Base-by-base conservation (phyloP, 1,140 invertebrate species). In the Drosophila subobscura region DNA sequence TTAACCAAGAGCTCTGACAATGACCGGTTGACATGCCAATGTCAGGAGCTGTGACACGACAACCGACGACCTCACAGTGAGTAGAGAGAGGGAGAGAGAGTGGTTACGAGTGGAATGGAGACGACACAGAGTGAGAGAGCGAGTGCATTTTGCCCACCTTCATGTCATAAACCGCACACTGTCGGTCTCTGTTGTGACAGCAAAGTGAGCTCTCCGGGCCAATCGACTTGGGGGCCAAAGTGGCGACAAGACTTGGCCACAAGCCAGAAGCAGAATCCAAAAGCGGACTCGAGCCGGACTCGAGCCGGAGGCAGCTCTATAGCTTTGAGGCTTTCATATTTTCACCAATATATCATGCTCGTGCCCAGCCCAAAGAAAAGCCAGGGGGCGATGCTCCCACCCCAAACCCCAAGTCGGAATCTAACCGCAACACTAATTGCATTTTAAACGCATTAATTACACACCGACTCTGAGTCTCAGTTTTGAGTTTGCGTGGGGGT, bases 371-470 rank as follows among this genome's bases (percentile, higher is more conserved):
- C 29, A 29, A 59, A n/a, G 46, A 14, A 8, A 45, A 45, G 22
- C n/a, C 25, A n/a, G 33, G 10, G 8, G 29, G 8, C 20, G 37
- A 52, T 33, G 50, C 29, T 8, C n/a, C 5, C 7, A 37, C 10
- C 45, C 10, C 3, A n/a, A 45, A 16, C 51, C 53, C n/a, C 20
- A 16, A 22, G 5, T 40, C 1, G 29, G 20, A 55, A 14, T 25
- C 7, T 5, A 53, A 47, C 44, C 56, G 14, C 16, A 29, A 6
- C 16, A 40, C 29, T 75, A 71, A 84, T 75, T 83, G 55, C 53
- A 56, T 63, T 77, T 61, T 54, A 54, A 57, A 51, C 22, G 54
- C 44, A 81, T 61, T 83, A 63, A 83, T 75, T 66, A 45, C n/a
- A 41, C 41, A 47, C 45, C 10, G n/a, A 23, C 20, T 16, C 7